phyloP scores from a whole-genome alignment of 2,797 vertebrate species.

The Eulemur mongoz region DNA sequence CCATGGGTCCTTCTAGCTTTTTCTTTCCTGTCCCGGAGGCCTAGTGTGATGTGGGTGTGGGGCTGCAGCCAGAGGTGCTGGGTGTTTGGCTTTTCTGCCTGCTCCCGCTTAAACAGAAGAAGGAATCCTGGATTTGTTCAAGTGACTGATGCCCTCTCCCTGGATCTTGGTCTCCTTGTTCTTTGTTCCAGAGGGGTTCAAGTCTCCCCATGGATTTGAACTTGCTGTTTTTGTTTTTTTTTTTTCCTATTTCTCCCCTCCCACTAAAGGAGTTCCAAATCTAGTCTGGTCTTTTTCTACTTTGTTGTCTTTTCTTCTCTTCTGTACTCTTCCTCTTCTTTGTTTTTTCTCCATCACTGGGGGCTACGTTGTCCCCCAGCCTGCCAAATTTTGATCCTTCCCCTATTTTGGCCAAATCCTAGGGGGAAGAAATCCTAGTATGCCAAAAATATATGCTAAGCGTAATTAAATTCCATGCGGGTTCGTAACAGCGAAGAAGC shows the following conservation, averaged over 20 bases:
- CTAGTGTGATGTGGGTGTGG: not conserved
- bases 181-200: not conserved
- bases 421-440: conserved; percentile 44
- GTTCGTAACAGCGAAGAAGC: conserved; percentile 5
- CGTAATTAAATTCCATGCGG: conserved; percentile 10
- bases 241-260: not conserved
- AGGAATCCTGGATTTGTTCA: not conserved
- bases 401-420: conserved; percentile 63
- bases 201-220: not conserved
- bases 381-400: conserved; percentile 66
- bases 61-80: not conserved
- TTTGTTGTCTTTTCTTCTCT: not conserved
- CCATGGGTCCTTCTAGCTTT: not conserved
- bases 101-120: not conserved
- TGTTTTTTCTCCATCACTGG: conserved; percentile 33
- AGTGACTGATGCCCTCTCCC: not conserved
- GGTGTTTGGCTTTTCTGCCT: not conserved
- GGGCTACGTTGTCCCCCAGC: conserved; percentile 35
- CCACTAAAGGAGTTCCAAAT: not conserved
- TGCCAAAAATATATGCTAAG: conserved; percentile 75
- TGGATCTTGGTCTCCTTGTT: not conserved
- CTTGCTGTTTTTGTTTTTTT: not conserved
- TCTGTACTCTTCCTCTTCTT: not conserved
- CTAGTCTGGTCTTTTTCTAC: conserved; percentile 25
- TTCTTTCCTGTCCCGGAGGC: not conserved